phyloP scores from a whole-genome alignment of 2,113 vertebrate genomes.

The Dolichallabes microphthalmus region DNA sequence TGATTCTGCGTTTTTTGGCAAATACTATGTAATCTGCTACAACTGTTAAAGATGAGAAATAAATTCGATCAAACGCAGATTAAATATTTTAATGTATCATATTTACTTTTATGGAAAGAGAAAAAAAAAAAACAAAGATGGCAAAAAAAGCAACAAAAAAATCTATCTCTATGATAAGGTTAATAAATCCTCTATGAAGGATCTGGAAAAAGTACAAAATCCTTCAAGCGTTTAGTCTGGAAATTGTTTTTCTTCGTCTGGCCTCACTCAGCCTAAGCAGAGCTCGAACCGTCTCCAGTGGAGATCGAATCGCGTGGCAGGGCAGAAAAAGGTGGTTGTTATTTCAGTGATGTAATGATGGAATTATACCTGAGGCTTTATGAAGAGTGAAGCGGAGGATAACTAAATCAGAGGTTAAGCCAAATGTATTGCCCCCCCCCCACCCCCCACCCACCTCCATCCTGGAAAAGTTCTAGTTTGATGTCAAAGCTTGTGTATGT shows the following conservation, averaged over 20 bases:
- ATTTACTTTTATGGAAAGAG: background rate
- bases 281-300: conserved; percentile 52
- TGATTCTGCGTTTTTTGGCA: background rate
- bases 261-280: conserved; percentile 46
- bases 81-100: background rate
- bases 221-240: conserved; percentile 8
- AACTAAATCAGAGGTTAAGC: background rate
- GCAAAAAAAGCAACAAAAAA: background rate
- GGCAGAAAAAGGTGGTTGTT: conserved; percentile 58
- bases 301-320: conserved; percentile 58
- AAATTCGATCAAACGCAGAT: background rate
- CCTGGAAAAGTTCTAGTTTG: background rate
- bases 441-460: background rate
- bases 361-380: conserved; percentile 27
- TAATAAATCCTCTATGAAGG: conserved; percentile 17
- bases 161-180: background rate
- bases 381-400: conserved; percentile 25
- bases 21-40: background rate
- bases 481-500: conserved; percentile 37
- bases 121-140: background rate
- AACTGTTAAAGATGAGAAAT: background rate
- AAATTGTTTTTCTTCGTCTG: conserved; percentile 44
- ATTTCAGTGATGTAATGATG: conserved; percentile 65
- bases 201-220: conserved; percentile 13
- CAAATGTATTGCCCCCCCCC: conserved; percentile 5